These are phyloP conservation scores for Epicauta chinensis DNA, from an alignment of 1,140 invertebrate species.

Conservation along the genomic window DNA sequence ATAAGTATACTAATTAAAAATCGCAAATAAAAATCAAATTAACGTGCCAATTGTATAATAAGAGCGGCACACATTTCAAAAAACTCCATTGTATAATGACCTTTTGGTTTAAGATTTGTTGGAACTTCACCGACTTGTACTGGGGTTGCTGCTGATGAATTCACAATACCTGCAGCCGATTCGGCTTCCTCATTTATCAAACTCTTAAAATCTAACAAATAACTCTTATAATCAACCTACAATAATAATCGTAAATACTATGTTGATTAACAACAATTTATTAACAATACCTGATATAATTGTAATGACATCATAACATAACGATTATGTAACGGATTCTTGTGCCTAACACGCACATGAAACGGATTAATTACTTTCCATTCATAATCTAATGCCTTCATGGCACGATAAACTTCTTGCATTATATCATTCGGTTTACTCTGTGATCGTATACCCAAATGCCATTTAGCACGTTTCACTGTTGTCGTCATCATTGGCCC, in stretches of 20 bases:
- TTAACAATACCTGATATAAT: constrained; percentile 71
- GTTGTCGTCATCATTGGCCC: constrained; percentile 37
- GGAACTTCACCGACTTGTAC: constrained; percentile 42
- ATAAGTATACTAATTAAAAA: too few relatives aligned
- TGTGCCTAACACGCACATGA: constrained; percentile 86
- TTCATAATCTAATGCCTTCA: constrained; percentile 97
- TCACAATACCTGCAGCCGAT: constrained; percentile 53
- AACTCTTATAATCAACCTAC: constrained; percentile 92
- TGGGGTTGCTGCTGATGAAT: constrained; percentile 40
- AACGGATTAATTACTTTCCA: constrained; percentile 98
- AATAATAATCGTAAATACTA: constrained; percentile 2
- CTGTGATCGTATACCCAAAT: constrained; percentile 96
- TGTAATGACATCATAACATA: constrained; percentile 97
- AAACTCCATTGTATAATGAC: constrained; percentile 98
- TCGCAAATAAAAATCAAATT: constrained; percentile 31
- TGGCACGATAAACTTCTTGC: constrained; percentile 98
- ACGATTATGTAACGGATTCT: constrained; percentile 73
- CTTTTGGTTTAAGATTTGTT: constrained; percentile 42
- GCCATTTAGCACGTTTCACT: constrained; percentile 96
- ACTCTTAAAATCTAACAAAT: constrained; percentile 96
- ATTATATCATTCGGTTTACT: constrained; percentile 99
- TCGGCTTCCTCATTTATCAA: constrained; percentile 72
- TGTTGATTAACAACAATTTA: too few relatives aligned
- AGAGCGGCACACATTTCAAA: constrained; percentile 99
- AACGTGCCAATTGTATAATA: constrained; percentile 95